Base-by-base conservation (phyloP, 2,888 invertebrate genomes). In the Tuta absoluta region DNA sequence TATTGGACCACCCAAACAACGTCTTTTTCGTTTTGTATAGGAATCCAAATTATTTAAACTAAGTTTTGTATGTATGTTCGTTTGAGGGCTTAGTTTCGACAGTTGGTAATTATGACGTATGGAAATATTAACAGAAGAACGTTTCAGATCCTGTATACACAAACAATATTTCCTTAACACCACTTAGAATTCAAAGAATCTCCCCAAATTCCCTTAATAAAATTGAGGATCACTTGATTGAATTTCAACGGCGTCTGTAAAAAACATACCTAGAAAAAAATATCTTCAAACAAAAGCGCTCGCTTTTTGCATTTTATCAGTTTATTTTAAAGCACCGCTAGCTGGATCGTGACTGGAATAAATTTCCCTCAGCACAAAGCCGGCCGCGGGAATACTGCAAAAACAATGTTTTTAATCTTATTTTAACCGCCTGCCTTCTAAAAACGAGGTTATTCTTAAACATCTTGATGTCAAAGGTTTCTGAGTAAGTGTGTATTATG, bases 291-390 rank as follows among this genome's bases (percentile, higher is more conserved):
- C 60, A 61, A 61, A 33, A 49, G 61, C 61, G 60, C 14, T 60
- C 60, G 48, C 58, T 66, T 67, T 67, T 66, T 65, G 67, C 67
- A 69, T 75, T 72, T 73, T 72, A 72, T 71, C 72, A 71, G 71
- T 72, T 69, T 71, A 71, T 71, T 71, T 73, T 69, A 60, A 71
- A 71, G 68, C 68, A 67, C 68, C 63, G 63, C 33, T 49, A 49
- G 63, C 65, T 60, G 65, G 66, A 66, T 74, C 74, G 74, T 75
- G 74, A 68, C 65, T 64, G 59, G 74, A 75, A 75, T 75, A 72
- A 73, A 75, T 75, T 72, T 69, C 33, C 64, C 38, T 45, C 58
- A 56, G 59, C 67, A 63, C 65, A 57, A 62, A 65, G 64, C 59
- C 59, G 60, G 38, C 45, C 51, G 33, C 38, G n/a, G 17, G 17